These are phyloP conservation scores for Synergus gifuensis DNA, from an alignment of 2,888 invertebrate genomes.

Conservation along the genomic window DNA sequence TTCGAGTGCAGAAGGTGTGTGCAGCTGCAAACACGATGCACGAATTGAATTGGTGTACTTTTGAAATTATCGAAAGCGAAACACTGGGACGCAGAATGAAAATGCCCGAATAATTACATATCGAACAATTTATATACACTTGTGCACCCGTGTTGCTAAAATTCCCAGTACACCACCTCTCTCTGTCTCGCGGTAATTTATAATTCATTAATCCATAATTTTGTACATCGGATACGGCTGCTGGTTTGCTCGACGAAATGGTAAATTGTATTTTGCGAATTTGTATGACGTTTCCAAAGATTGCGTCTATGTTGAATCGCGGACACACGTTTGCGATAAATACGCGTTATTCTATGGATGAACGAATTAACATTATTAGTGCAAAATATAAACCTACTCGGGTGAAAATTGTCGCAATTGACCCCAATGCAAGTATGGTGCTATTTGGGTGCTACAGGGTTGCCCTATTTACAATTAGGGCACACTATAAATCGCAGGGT, in stretches of 20 bases:
- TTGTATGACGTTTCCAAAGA: slow-evolving; percentile 5
- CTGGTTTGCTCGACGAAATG: slow-evolving; percentile 28
- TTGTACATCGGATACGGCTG: slow-evolving; percentile 10
- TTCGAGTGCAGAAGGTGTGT: not conserved
- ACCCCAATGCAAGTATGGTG: too few species aligned
- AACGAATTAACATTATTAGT: slow-evolving; percentile 26
- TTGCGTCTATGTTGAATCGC: not conserved
- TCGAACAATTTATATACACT: slow-evolving; percentile 61
- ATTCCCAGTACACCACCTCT: not conserved
- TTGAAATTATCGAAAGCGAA: slow-evolving; percentile 25
- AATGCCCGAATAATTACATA: slow-evolving; percentile 62
- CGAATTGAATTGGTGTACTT: slow-evolving; percentile 5
- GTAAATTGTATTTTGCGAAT: slow-evolving; percentile 29
- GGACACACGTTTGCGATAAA: slow-evolving; percentile 7
- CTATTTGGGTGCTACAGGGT: too few species aligned
- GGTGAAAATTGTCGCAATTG: too few species aligned
- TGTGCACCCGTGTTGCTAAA: not conserved
- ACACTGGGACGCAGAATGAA: slow-evolving; percentile 28
- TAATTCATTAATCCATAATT: slow-evolving; percentile 64
- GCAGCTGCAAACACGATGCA: not conserved
- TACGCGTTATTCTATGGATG: not conserved
- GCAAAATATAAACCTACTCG: not conserved
- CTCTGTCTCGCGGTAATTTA: slow-evolving; percentile 57
- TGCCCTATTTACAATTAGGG: too few species aligned
- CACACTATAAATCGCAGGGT: too few species aligned